A percentile compares a stretch with the other conserved stretches of the same genome.
These are phyloP conservation scores for Myripristis murdjan DNA, from an alignment of 2,797 vertebrate species.

Conservation along the genomic window DNA sequence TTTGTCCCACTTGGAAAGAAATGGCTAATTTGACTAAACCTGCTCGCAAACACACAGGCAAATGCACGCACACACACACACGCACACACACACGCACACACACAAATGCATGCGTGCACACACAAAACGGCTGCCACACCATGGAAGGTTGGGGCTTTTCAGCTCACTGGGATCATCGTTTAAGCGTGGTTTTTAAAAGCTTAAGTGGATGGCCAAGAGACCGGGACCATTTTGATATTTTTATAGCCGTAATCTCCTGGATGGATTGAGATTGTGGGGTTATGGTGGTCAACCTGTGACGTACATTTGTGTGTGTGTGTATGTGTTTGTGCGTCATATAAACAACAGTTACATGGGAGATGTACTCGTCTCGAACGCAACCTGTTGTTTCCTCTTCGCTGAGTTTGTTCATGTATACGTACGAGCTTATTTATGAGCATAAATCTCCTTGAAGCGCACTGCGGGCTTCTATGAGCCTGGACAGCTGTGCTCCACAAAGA, in stretches of 20 bases:
- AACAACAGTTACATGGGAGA: conserved; percentile 11
- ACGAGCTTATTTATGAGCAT: conserved; percentile 43
- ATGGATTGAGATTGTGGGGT: conserved; percentile 46
- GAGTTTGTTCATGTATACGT: conserved; percentile 31
- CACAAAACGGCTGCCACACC: conserved; percentile 47
- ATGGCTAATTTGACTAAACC: no score
- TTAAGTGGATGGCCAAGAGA: conserved; percentile 60
- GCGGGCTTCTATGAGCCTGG: conserved; percentile 36
- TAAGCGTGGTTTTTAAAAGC: conserved; percentile 73
- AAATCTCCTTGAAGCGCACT: conserved; percentile 56
- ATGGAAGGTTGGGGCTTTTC: conserved; percentile 56
- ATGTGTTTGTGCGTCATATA: not conserved
- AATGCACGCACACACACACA: no score
- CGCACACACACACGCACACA: no score
- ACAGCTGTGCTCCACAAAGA: conserved; percentile 71
- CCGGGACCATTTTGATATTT: conserved; percentile 68
- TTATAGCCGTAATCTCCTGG: conserved; percentile 66
- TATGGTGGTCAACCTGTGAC: conserved; percentile 26
- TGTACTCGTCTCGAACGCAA: not conserved
- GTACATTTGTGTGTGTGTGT: not conserved
- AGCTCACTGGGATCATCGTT: conserved; percentile 64
- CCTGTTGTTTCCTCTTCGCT: conserved; percentile 3
- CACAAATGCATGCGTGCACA: not conserved
- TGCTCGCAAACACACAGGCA: no score
- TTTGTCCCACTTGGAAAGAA: not conserved